A percentile compares a stretch with the other conserved stretches of the same genome.
Conservation (phyloP, 2,888 invertebrate genomes). For the Timema cristinae region DNA sequence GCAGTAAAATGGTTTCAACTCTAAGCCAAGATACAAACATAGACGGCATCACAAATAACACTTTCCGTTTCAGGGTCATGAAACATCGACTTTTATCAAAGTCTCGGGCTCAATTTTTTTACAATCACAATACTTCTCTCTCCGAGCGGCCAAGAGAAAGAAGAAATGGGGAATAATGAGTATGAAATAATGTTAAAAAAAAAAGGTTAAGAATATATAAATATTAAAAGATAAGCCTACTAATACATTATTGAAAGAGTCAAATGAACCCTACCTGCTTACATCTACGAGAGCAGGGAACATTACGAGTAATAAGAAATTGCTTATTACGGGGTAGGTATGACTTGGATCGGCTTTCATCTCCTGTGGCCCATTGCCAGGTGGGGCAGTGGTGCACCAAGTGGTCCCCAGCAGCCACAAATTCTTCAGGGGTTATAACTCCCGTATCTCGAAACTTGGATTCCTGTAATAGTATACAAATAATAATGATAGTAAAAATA, state of each 20-base stretch:
- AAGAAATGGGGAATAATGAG: not conserved
- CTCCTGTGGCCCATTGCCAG: constrained; percentile 97
- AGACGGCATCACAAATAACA: too few species aligned
- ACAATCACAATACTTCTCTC: too few species aligned
- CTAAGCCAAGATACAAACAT: too few species aligned
- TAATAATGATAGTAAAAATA: not conserved
- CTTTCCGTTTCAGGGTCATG: too few species aligned
- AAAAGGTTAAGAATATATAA: constrained; percentile 13
- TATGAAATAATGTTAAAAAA: not conserved
- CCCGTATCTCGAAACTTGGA: constrained; percentile 97
- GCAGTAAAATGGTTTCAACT: too few species aligned
- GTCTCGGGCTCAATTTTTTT: too few species aligned
- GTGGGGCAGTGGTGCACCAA: constrained; percentile 98
- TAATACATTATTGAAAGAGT: too few species aligned
- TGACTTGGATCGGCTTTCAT: constrained; percentile 79
- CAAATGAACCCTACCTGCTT: constrained; percentile 61
- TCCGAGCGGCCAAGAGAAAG: too few species aligned
- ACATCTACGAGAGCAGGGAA: constrained; percentile 93
- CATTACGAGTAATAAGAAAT: constrained; percentile 94
- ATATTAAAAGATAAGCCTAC: not conserved
- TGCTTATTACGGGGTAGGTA: constrained; percentile 95
- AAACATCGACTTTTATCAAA: too few species aligned
- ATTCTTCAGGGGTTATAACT: constrained; percentile 98
- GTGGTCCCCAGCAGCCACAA: constrained; percentile 97
- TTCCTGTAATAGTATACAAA: constrained; percentile 57